phyloP scores from a whole-genome alignment of 2,888 invertebrate genomes.

The Drosophila tanythrix region DNA sequence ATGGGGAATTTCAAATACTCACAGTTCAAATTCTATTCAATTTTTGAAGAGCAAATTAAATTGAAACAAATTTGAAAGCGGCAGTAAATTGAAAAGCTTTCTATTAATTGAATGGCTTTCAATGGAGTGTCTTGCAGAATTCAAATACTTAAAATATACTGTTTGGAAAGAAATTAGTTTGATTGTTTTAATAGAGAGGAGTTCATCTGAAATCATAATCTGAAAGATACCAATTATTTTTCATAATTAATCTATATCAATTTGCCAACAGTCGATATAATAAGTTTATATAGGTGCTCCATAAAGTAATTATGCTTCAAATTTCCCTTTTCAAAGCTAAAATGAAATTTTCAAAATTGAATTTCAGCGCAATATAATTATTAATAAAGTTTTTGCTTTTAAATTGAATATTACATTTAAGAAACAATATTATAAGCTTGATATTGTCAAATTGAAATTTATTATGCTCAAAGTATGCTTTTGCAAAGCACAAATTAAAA shows the following conservation, averaged over 20 bases:
- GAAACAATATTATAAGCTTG: background rate
- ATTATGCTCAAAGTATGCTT: background rate
- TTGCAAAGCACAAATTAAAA: background rate
- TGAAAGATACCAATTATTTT: too few species aligned
- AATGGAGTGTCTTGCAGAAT: too few species aligned
- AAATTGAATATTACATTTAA: background rate
- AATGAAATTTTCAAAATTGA: background rate
- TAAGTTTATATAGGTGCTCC: too few species aligned
- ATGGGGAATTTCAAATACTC: background rate
- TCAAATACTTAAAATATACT: too few species aligned
- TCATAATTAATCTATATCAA: too few species aligned
- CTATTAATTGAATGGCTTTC: too few species aligned
- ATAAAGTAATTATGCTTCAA: too few species aligned
- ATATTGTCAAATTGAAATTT: background rate
- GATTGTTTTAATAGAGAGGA: too few species aligned
- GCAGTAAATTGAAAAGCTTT: too few species aligned
- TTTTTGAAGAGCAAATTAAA: background rate
- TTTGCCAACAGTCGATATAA: too few species aligned
- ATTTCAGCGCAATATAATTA: background rate
- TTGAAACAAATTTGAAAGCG: background rate
- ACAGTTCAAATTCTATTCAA: background rate
- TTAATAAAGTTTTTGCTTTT: background rate
- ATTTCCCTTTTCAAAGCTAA: background rate
- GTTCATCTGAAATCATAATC: too few species aligned
- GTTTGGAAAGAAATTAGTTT: too few species aligned